These are phyloP conservation scores for Chascanopsetta lugubris DNA, from an alignment of 2,113 vertebrate genomes.

Conservation along the genomic window DNA sequence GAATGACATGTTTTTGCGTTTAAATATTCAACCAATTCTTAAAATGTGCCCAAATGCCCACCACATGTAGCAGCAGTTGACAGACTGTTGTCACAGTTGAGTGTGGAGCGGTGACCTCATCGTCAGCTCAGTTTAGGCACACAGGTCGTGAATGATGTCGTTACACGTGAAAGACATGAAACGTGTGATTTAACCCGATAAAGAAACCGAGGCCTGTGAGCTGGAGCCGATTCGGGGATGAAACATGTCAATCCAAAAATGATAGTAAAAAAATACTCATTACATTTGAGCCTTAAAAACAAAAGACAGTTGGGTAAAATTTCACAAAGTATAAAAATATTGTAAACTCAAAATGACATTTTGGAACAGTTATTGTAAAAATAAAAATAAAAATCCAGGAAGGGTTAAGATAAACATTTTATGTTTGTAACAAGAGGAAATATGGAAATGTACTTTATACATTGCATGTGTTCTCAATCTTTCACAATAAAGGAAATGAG, in stretches of 20 bases:
- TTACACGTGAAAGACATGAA: too few relatives aligned
- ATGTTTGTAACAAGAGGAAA: not conserved
- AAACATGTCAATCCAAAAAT: not conserved
- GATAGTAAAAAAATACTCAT: not conserved
- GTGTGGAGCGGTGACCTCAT: not conserved
- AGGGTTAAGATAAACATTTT: not conserved
- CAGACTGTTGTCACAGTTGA: not conserved
- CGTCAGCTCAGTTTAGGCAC: not conserved
- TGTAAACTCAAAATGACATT: slow-evolving; percentile 43
- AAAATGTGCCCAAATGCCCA: not conserved
- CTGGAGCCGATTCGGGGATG: not conserved
- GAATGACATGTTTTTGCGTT: too few relatives aligned
- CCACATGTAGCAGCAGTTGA: slow-evolving; percentile 1
- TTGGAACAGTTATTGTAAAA: not conserved
- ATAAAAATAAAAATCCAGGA: not conserved
- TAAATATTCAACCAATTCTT: too few relatives aligned
- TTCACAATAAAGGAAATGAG: too few relatives aligned
- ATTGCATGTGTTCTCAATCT: not conserved
- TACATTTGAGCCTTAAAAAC: slow-evolving; percentile 2
- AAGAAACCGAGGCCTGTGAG: not conserved
- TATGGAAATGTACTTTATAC: too few relatives aligned
- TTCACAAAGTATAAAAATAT: slow-evolving; percentile 15
- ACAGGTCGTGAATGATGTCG: not conserved
- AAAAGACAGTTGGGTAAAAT: slow-evolving; percentile 9
- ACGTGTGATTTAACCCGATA: too few relatives aligned